Percentiles rank a stretch among this genome's conserved stretches.
Conservation (phyloP, 2,113 vertebrate genomes). For the Sitta europaea region DNA sequence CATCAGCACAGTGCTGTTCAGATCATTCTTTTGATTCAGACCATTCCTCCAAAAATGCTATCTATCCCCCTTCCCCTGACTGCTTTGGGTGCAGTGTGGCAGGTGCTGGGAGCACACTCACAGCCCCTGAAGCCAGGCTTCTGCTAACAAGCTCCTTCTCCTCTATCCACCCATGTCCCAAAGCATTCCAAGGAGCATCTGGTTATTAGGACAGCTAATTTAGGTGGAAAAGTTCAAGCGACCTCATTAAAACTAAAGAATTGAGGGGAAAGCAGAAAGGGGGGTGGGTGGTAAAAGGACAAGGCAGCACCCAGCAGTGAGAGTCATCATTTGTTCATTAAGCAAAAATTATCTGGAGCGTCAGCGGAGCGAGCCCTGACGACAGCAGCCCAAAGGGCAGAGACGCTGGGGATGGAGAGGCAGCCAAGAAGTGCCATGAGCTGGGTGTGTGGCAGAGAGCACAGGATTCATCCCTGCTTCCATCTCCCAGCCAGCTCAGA, state of each 20-base stretch:
- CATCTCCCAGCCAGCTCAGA: background rate
- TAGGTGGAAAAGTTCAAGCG: background rate
- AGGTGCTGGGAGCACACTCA: background rate
- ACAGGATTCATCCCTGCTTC: background rate
- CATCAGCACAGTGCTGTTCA: background rate
- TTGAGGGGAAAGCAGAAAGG: background rate
- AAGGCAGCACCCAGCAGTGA: background rate
- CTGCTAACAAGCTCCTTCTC: background rate
- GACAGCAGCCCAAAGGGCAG: background rate
- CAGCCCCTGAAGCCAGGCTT: background rate
- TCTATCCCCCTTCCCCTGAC: background rate
- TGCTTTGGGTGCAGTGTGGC: background rate
- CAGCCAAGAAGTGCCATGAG: fast-evolving
- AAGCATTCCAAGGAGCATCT: background rate
- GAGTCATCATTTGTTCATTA: background rate
- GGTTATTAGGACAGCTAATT: constrained; percentile 31
- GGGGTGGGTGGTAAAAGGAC: background rate
- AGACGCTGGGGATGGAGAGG: fast-evolving
- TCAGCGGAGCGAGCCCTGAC: fast-evolving
- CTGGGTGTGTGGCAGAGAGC: background rate
- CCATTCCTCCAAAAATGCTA: background rate
- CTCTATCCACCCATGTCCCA: background rate
- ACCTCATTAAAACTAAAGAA: background rate
- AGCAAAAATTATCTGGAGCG: background rate
- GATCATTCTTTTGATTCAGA: background rate